A percentile compares a stretch with the other conserved stretches of the same genome.
Evolutionary conservation across 2,797 vertebrate species (phyloP).

Genomic region (Oreochromis grahami): DNA sequence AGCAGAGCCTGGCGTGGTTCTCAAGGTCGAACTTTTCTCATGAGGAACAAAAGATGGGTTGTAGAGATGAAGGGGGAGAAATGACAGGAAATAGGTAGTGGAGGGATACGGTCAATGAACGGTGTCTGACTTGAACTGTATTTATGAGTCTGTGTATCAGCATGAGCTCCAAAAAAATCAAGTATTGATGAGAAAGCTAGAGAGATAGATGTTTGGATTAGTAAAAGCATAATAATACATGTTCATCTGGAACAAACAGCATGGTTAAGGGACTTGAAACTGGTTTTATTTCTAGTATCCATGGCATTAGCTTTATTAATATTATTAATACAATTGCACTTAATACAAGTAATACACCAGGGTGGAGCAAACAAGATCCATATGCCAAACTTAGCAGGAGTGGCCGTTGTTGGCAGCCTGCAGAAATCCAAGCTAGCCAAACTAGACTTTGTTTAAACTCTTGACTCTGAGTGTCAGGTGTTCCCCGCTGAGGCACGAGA

Average conservation of each 20-base stretch:
- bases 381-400: not conserved
- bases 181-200: not conserved
- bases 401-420: not conserved
- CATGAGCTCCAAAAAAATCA: not conserved
- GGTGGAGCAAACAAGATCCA: not conserved
- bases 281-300: not conserved
- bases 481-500: slow-evolving; percentile 8
- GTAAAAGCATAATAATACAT: not conserved
- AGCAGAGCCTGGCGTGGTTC: slow-evolving; percentile 27
- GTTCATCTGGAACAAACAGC: not conserved
- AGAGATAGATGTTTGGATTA: not conserved
- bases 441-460: slow-evolving; percentile 62
- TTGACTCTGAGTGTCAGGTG: slow-evolving; percentile 59
- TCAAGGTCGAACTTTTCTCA: slow-evolving; percentile 46
- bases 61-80: not conserved
- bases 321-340: not conserved
- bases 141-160: not conserved
- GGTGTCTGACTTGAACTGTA: not conserved
- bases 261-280: not conserved
- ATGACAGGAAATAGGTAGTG: not conserved
- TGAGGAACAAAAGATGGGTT: slow-evolving; percentile 34
- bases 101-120: slow-evolving; percentile 8
- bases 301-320: not conserved
- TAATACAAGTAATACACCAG: not conserved
- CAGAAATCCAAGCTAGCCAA: slow-evolving; percentile 12